phyloP scores from a whole-genome alignment of 2,113 vertebrate genomes.

The Paralichthys olivaceus region DNA sequence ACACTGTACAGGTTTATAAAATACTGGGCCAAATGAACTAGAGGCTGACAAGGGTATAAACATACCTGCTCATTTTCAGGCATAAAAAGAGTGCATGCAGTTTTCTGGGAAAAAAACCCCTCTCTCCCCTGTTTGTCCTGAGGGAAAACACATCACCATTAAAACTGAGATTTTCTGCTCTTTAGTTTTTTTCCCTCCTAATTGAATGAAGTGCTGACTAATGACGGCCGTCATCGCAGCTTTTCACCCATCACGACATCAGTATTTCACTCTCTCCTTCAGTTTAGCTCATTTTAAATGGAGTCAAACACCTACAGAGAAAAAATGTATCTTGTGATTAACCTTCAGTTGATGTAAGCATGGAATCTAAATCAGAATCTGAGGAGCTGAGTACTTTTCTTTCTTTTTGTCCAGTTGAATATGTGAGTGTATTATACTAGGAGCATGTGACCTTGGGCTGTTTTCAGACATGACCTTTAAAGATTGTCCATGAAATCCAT shows the following conservation, averaged over 20 bases:
- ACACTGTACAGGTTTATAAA: constrained; percentile 5
- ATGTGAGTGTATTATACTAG: neutral
- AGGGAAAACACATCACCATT: constrained; percentile 63
- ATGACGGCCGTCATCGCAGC: constrained; percentile 60
- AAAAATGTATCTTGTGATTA: neutral
- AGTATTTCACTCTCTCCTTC: neutral
- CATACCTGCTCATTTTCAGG: neutral
- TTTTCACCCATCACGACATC: constrained; percentile 34
- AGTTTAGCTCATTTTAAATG: constrained; percentile 8
- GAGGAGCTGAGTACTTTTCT: neutral
- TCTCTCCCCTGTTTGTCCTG: neutral
- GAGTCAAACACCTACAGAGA: neutral
- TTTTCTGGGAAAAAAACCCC: constrained; percentile 14
- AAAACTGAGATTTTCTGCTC: constrained; percentile 49
- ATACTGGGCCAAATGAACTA: constrained; percentile 8
- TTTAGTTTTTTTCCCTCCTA: constrained; percentile 36
- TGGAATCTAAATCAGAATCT: neutral
- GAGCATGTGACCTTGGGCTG: neutral
- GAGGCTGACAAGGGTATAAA: neutral
- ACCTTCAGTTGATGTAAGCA: neutral
- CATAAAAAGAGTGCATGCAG: constrained; percentile 5
- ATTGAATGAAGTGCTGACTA: constrained; percentile 65
- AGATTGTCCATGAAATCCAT: no score
- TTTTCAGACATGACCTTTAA: no score
- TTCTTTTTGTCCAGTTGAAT: neutral